Evolutionary conservation across 2,797 vertebrate species (phyloP).

Genomic region (Hapalemur alaotrensis): DNA sequence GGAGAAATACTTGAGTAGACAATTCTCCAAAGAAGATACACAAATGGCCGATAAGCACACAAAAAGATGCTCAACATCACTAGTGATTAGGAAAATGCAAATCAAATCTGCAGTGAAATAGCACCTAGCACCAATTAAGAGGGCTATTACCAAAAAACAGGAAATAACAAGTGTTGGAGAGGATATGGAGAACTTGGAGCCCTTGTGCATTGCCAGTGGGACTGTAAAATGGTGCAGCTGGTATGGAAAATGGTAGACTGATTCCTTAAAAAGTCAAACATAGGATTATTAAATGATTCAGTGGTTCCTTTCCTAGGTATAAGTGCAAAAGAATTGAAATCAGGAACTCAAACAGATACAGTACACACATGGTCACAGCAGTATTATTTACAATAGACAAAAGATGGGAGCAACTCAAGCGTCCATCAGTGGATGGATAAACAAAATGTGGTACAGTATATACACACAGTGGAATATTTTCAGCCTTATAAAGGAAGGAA

Average conservation of each 20-base stretch:
- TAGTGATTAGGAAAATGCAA: neutral
- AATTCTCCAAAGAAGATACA: neutral
- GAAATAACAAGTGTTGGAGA: neutral
- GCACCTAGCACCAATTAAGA: neutral
- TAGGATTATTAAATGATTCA: neutral
- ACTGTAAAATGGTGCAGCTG: too few relatives aligned
- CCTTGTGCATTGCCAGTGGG: neutral
- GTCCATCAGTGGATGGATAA: neutral
- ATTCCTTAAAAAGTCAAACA: neutral
- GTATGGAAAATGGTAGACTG: neutral
- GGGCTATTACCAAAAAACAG: neutral
- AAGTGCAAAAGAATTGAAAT: neutral
- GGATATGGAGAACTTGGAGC: neutral
- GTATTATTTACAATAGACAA: neutral
- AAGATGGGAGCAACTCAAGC: neutral
- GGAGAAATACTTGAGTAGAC: neutral
- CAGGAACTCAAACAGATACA: neutral
- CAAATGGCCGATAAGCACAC: neutral
- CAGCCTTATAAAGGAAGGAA: neutral
- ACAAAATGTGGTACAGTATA: too few relatives aligned
- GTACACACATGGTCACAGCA: neutral
- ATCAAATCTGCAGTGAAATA: neutral
- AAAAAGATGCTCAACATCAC: neutral
- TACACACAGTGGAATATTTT: neutral
- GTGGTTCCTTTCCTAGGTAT: neutral